Evolutionary conservation across 2,888 invertebrate species (phyloP).

Genomic region (Drosophila ochracea): DNA sequence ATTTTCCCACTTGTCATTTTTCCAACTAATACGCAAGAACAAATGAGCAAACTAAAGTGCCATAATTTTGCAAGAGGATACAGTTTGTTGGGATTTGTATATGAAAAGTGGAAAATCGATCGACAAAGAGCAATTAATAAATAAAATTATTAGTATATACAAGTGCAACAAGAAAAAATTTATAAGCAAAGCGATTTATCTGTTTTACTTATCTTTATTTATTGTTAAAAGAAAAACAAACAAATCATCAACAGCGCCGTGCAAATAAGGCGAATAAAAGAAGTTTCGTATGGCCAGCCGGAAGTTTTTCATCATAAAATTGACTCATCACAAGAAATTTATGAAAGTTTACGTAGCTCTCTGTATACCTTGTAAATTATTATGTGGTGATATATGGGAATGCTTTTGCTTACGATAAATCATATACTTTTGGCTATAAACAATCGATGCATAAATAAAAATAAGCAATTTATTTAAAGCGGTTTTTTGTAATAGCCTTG

Average conservation of each 20-base stretch:
- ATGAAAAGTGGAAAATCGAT: conserved; percentile 5
- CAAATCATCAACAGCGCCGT: conserved; percentile 45
- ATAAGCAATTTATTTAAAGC: neutral
- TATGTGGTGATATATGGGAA: neutral
- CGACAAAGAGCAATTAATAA: conserved; percentile 34
- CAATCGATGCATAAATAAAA: neutral
- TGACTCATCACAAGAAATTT: conserved; percentile 35
- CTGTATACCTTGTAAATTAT: neutral
- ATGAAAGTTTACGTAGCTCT: conserved; percentile 3
- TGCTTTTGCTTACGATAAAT: neutral
- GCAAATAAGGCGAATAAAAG: conserved; percentile 13
- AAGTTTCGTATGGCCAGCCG: conserved; percentile 34
- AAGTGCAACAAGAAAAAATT: conserved; percentile 18
- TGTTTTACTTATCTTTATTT: conserved; percentile 57
- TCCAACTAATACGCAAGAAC: conserved; percentile 2
- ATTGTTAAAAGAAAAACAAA: conserved; percentile 52
- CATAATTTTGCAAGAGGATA: conserved; percentile 2
- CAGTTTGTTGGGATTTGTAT: conserved; percentile 19
- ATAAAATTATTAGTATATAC: conserved; percentile 2
- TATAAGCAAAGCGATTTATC: conserved; percentile 30
- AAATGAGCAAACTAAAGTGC: neutral
- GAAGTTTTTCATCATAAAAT: conserved; percentile 70
- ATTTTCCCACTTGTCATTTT: conserved; percentile 20
- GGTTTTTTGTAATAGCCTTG: neutral
- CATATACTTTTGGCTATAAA: neutral